Evolutionary conservation across 2,797 vertebrate species (phyloP), one percentile per base, ranked within the genome.

Genomic region (Novumbra hubbsi): DNA sequence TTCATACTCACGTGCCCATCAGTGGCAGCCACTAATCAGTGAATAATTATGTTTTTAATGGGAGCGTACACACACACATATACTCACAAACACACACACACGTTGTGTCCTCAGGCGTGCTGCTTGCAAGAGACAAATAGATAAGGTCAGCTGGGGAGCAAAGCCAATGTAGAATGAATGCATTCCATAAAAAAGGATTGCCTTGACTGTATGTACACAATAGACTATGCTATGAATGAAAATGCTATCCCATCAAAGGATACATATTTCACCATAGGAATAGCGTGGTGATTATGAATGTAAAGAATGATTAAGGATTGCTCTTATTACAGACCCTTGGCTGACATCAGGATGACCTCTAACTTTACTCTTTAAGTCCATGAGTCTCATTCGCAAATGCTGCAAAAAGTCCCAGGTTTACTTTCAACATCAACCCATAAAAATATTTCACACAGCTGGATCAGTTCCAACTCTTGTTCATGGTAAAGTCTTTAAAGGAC

Each of bases 121-220:
- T 41, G 27, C 15, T 7, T 17, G 27, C 19, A 24, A 11, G 21
- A 11, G n/a, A 62, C 8, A 64, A 66, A 87, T 74, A 83, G 70
- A 78, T 52, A 41, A 69, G 70, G 72, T 80, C 82, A 80, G 70
- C 64, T 68, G 73, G 78, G 69, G 41, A 45, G 79, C 77, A 81
- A 83, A 78, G 70, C 75, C 24, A 49, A 68, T n/a, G 50, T 73
- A 83, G 70, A 77, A 83, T 73, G 68, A 77, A 83, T 73, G 72
- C 84, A 89, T 88, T 88, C 85, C 85, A 74, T 24, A 71, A 12
- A 30, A 30, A 14, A n/a, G 84, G 77, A 74, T 76, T 73, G 82
- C 75, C 73, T 49, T 45, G 45, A 28, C 9, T 49, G 74, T 73
- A 32, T 57, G 70, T 72, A 68, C 62, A 79, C 69, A 70, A 79